These are phyloP conservation scores for Cynopterus brachyotis DNA, from an alignment of 2,113 vertebrate genomes.

Conservation along the genomic window DNA sequence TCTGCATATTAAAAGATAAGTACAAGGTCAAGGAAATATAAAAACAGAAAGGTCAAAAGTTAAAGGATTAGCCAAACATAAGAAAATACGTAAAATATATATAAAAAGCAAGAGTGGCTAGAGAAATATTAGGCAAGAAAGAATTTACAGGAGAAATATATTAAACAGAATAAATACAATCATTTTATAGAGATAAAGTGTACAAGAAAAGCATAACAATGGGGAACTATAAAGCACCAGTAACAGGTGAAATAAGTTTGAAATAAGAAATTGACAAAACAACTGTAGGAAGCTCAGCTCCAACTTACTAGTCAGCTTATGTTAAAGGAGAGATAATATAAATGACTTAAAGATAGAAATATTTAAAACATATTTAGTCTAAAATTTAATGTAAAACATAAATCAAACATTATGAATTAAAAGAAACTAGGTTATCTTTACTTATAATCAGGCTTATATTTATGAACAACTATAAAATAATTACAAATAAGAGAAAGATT, in stretches of 20 bases:
- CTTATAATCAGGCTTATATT: not conserved
- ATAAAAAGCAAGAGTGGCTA: not conserved
- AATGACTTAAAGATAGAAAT: not conserved
- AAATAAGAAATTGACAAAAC: not conserved
- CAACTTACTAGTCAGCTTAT: not conserved
- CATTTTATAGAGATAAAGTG: not conserved
- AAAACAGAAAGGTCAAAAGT: not conserved
- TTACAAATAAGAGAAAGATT: not conserved
- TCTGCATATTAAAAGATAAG: not conserved
- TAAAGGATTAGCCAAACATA: not conserved
- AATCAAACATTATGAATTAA: not conserved
- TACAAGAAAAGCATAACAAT: not conserved
- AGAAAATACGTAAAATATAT: not conserved
- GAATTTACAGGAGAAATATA: not conserved
- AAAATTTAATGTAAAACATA: not conserved
- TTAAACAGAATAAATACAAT: not conserved
- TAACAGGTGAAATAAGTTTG: not conserved
- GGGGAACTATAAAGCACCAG: not conserved
- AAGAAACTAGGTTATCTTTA: not conserved
- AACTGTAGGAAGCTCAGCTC: not conserved
- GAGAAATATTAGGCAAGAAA: not conserved
- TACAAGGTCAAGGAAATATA: not conserved
- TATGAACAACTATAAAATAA: not conserved
- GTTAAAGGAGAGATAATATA: not conserved
- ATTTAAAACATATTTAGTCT: not conserved